Conservation (phyloP, 1,140 invertebrate genomes). For the Caenorhabditis brenneri region DNA sequence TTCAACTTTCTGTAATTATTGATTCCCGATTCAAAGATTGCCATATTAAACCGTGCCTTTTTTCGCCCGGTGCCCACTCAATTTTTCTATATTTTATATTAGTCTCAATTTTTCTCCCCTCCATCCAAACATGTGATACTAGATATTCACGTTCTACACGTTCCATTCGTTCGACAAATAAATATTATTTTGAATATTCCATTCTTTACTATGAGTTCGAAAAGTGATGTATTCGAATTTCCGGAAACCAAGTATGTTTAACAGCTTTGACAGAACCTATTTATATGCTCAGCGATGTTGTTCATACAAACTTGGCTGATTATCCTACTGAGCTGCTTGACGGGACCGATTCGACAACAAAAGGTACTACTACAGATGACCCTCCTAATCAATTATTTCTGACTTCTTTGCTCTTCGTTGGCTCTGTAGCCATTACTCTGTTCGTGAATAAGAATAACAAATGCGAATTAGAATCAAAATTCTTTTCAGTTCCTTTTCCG, state of each 20-base stretch:
- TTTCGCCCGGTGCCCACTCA: background rate
- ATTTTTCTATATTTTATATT: background rate
- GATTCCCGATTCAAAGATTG: background rate
- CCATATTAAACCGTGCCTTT: background rate
- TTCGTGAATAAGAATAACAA: background rate
- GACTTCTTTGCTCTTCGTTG: background rate
- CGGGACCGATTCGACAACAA: background rate
- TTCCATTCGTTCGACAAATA: background rate
- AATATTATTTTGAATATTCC: background rate
- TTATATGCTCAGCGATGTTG: background rate
- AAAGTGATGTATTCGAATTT: conserved; percentile 3
- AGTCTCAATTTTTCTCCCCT: background rate
- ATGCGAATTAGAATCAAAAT: background rate
- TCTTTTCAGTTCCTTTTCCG: background rate
- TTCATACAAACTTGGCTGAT: conserved; percentile 23
- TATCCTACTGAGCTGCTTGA: conserved; percentile 8
- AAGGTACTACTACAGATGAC: background rate
- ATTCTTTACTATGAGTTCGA: conserved; percentile 19
- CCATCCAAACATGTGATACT: background rate
- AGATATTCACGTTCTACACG: background rate
- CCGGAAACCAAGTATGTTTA: conserved; percentile 8
- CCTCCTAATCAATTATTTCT: conserved; percentile 16
- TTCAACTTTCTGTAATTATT: conserved; percentile 31
- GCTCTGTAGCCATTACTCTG: background rate
- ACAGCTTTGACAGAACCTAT: background rate